A percentile compares a stretch with the other conserved stretches of the same genome.
phyloP scores from a whole-genome alignment of 2,113 vertebrate genomes.

The Gasterosteus nipponicus region DNA sequence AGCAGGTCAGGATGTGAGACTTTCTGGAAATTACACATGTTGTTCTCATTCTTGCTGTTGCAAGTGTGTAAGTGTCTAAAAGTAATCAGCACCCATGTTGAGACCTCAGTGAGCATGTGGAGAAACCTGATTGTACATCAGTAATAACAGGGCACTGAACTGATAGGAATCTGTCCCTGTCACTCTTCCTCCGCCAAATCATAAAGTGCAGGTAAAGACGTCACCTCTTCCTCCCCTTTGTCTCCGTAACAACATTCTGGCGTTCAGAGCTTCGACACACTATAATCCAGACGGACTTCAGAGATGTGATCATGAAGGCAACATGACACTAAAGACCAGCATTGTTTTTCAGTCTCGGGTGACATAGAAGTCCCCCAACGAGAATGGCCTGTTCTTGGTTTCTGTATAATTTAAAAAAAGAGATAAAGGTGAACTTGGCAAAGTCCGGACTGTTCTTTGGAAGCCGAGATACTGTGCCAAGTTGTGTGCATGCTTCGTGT shows the following conservation, averaged over 20 bases:
- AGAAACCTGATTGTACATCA: constrained; percentile 8
- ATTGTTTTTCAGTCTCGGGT: not conserved
- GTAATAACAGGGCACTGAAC: constrained; percentile 10
- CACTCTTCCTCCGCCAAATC: not conserved
- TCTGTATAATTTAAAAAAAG: not conserved
- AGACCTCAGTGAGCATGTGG: not conserved
- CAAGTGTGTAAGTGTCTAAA: constrained; percentile 4
- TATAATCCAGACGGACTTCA: not conserved
- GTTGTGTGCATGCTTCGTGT: no score
- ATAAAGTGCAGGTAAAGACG: not conserved
- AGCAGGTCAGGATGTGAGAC: constrained; percentile 13
- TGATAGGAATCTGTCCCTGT: not conserved
- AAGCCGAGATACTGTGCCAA: not conserved
- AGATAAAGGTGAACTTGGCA: not conserved
- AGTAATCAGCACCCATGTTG: not conserved
- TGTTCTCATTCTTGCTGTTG: constrained; percentile 23
- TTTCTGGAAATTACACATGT: constrained; percentile 46
- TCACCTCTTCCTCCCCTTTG: not conserved
- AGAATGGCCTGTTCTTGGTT: constrained; percentile 24
- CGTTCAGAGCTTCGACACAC: not conserved
- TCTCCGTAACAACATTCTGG: not conserved
- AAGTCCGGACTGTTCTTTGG: fast-evolving
- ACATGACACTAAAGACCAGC: not conserved
- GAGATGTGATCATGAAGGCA: not conserved
- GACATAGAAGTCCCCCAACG: not conserved